Percentiles rank a stretch among this genome's conserved stretches.
Evolutionary conservation across 2,113 vertebrate species (phyloP).

Genomic region (Canis aureus): DNA sequence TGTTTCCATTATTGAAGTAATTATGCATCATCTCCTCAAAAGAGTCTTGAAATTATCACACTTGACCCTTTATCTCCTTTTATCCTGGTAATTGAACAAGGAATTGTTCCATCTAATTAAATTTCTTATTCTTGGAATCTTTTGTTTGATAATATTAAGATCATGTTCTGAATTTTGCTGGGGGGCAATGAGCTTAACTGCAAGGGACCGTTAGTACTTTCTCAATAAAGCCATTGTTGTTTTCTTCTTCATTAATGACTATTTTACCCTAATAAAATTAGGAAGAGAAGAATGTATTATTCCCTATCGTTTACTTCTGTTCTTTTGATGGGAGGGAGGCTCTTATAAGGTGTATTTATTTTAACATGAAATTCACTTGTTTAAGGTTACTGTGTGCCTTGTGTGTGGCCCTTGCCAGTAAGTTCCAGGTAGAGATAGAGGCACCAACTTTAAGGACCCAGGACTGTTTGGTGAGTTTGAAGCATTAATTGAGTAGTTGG

Average conservation of each 20-base stretch:
- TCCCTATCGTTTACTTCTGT: not conserved
- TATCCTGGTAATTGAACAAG: not conserved
- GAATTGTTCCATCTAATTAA: not conserved
- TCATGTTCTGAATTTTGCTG: not conserved
- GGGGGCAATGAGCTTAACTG: not conserved
- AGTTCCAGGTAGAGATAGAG: not conserved
- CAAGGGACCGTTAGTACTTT: not conserved
- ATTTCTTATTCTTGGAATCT: not conserved
- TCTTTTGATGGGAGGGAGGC: not conserved
- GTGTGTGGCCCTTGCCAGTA: not conserved
- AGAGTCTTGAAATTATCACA: not conserved
- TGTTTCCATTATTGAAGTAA: not conserved
- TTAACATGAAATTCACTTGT: not conserved
- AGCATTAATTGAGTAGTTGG: not conserved
- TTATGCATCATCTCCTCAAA: not conserved
- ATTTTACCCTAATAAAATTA: slow-evolving; percentile 15
- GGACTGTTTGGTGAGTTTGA: not conserved
- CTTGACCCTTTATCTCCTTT: not conserved
- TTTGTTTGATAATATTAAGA: not conserved
- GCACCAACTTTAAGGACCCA: not conserved
- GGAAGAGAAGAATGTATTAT: not conserved
- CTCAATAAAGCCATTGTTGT: not conserved
- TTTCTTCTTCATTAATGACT: not conserved
- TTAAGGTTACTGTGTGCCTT: not conserved
- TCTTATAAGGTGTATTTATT: not conserved